Evolutionary conservation across 2,888 invertebrate genomes (phyloP).

Genomic region (Pyrrhia umbra): DNA sequence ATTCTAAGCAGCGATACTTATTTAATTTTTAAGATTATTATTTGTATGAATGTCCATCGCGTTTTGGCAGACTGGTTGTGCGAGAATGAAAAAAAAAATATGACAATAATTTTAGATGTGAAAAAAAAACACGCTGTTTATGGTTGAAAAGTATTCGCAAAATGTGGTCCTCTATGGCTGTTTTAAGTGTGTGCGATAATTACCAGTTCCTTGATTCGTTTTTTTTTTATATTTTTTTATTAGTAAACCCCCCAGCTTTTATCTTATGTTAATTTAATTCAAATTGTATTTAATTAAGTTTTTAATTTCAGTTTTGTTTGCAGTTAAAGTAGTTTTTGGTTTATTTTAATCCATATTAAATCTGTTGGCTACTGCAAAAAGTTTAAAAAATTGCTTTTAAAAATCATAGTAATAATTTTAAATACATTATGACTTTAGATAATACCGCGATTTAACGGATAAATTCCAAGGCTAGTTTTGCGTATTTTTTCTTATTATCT

Average conservation of each 20-base stretch:
- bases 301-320: slow-evolving; percentile 33
- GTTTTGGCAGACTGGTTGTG: neutral
- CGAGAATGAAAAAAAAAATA: neutral
- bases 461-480: too few relatives aligned
- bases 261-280: slow-evolving; percentile 35
- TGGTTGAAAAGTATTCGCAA: neutral
- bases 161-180: neutral
- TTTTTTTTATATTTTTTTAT: slow-evolving; percentile 7
- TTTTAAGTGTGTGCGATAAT: slow-evolving; percentile 4
- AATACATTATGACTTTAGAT: too few relatives aligned
- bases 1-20: slow-evolving; percentile 37
- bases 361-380: neutral
- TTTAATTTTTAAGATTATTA: slow-evolving; percentile 38
- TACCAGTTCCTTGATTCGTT: slow-evolving; percentile 34
- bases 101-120: neutral
- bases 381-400: too few relatives aligned
- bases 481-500: too few relatives aligned
- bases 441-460: too few relatives aligned
- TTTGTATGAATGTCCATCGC: slow-evolving; percentile 1
- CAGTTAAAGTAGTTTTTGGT: slow-evolving; percentile 17
- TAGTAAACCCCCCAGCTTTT: slow-evolving; percentile 11
- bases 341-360: slow-evolving; percentile 28
- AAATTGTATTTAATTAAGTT: slow-evolving; percentile 39
- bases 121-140: neutral
- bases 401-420: too few relatives aligned